Evolutionary conservation across 2,113 vertebrate genomes (phyloP), one percentile per base, ranked within the genome.

Genomic region (Podocnemis expansa): DNA sequence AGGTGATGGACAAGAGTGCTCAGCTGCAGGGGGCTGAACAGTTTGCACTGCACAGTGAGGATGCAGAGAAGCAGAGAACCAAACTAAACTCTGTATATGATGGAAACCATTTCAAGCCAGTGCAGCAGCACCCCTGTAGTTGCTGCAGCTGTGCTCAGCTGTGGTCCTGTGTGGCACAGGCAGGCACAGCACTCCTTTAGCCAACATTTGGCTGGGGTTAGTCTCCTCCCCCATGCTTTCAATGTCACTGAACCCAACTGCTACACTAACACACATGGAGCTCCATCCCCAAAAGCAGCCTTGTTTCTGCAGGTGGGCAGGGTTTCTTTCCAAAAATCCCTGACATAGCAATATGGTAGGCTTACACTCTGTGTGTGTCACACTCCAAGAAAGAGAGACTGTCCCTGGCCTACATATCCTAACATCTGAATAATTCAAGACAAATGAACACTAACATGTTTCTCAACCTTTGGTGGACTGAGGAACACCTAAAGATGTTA

Each of bases 401-500:
- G 79, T 58, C 58, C 38, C 84, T 87, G 38, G 25, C 47, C 80
- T 82, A 34, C 89, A 94, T 52, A 21, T 63, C 80, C 91, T 93
- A 78, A 49, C 88, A 13, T 70, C 80, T 89, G 79, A 96, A 92
- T 90, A 96, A 87, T 56, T 63, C 79, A 89, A 89, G 89, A 90
- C 82, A 89, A 95, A 96, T 81, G 70, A 24, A 0, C 91, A 91
- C 60, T 51, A 89, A n/a, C n/a, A n/a, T n/a, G n/a, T n/a, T n/a
- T n/a, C n/a, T n/a, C n/a, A n/a, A n/a, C n/a, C n/a, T n/a, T n/a
- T n/a, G n/a, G n/a, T n/a, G n/a, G n/a, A n/a, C n/a, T n/a, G n/a
- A n/a, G n/a, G n/a, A n/a, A n/a, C n/a, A n/a, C n/a, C n/a, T n/a
- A n/a, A n/a, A n/a, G n/a, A n/a, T n/a, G n/a, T n/a, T n/a, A n/a